Conservation (phyloP, 2,113 vertebrate species). For the Triplophysa rosa region DNA sequence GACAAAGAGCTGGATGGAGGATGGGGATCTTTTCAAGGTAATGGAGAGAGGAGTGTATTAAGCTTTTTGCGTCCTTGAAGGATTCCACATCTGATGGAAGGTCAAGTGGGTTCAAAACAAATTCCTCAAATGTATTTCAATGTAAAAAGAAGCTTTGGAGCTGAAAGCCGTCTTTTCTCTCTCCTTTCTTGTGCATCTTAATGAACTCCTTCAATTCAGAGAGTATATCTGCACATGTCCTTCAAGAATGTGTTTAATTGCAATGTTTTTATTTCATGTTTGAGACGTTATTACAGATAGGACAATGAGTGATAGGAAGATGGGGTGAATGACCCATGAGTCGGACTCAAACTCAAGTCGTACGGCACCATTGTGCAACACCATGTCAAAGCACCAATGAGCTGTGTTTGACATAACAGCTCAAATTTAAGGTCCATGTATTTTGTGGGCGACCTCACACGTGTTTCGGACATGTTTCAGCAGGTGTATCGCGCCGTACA, state of each 20-base stretch:
- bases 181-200: not conserved
- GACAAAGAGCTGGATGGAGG: not conserved
- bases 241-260: too few relatives aligned
- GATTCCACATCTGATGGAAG: constrained; percentile 18
- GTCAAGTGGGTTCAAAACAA: constrained; percentile 29
- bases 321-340: too few relatives aligned
- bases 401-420: too few relatives aligned
- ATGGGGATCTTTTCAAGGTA: constrained; percentile 12
- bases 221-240: not conserved
- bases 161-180: not conserved
- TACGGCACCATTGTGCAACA: too few relatives aligned
- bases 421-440: not conserved
- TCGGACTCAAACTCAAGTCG: too few relatives aligned
- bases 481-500: constrained; percentile 41
- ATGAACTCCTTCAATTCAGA: not conserved
- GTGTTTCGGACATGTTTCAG: constrained; percentile 23
- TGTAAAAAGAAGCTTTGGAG: not conserved
- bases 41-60: constrained; percentile 14
- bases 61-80: constrained; percentile 24
- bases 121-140: constrained; percentile 12
- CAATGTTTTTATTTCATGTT: too few relatives aligned
- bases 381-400: too few relatives aligned
- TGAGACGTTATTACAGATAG: too few relatives aligned
- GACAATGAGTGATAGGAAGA: too few relatives aligned
- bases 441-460: not conserved